Percentiles rank a stretch among this genome's conserved stretches.
Conservation (phyloP, 1,140 invertebrate species). For the Cotesia glomerata region DNA sequence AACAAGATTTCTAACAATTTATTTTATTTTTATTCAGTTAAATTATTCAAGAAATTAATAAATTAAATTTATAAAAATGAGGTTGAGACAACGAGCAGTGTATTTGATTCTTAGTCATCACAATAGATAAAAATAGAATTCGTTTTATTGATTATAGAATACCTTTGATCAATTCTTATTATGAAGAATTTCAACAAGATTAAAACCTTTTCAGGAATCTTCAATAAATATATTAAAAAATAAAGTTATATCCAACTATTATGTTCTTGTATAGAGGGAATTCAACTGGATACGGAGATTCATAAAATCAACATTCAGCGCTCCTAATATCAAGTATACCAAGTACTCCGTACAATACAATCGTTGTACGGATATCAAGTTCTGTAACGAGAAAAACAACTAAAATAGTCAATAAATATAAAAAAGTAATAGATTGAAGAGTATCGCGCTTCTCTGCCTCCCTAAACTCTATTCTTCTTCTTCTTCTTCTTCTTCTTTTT, state of each 20-base stretch:
- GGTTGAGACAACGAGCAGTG: too few species aligned
- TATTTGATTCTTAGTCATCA: too few species aligned
- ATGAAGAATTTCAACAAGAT: neutral
- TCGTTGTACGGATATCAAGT: neutral
- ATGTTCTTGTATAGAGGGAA: neutral
- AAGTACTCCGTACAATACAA: neutral
- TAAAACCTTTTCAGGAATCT: neutral
- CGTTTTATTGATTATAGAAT: neutral
- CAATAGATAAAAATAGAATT: too few species aligned
- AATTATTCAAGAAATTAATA: too few species aligned
- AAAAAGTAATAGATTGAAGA: neutral
- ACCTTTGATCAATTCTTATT: neutral
- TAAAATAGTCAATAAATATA: neutral
- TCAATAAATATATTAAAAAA: too few species aligned
- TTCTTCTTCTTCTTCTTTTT: too few species aligned
- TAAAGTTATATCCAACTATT: neutral
- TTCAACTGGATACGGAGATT: neutral
- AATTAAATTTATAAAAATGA: too few species aligned
- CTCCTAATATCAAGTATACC: constrained; percentile 9
- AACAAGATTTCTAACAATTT: too few species aligned
- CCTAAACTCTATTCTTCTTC: too few species aligned
- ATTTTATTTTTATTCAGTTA: too few species aligned
- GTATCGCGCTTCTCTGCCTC: neutral
- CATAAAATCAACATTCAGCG: neutral
- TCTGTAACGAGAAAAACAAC: neutral